phyloP scores from a whole-genome alignment of 2,888 invertebrate genomes.

The Eristalinus sepulchralis region DNA sequence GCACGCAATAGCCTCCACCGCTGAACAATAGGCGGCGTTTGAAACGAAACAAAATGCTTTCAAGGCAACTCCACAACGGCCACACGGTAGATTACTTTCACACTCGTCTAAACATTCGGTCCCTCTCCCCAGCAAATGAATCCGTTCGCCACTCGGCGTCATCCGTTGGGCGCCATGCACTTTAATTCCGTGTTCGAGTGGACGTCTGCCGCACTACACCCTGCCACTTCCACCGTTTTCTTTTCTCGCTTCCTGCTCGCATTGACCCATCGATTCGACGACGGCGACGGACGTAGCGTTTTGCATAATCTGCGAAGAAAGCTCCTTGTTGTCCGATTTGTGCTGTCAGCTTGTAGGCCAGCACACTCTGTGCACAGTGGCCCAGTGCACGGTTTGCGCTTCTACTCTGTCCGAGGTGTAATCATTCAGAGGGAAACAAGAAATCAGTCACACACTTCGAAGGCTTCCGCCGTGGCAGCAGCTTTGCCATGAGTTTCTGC shows the following conservation, averaged over 20 bases:
- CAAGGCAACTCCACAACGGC: constrained; percentile 59
- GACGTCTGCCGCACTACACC: constrained; percentile 15
- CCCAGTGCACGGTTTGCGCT: not conserved
- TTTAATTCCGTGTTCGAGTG: constrained; percentile 13
- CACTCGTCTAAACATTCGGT: constrained; percentile 66
- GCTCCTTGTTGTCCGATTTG: constrained; percentile 18
- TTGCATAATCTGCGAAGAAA: constrained; percentile 59
- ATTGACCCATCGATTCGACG: constrained; percentile 7
- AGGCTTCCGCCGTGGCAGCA: constrained; percentile 49
- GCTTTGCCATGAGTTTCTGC: constrained; percentile 49
- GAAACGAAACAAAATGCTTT: constrained; percentile 49
- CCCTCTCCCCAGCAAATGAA: constrained; percentile 13
- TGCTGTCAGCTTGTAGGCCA: constrained; percentile 21
- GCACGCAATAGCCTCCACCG: not conserved
- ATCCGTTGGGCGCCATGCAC: constrained; percentile 43
- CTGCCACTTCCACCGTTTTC: constrained; percentile 21
- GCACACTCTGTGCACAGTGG: not conserved
- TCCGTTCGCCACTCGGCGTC: constrained; percentile 17
- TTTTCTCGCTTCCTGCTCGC: constrained; percentile 25
- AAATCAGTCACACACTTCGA: constrained; percentile 57
- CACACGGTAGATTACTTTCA: constrained; percentile 66
- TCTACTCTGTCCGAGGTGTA: constrained; percentile 36
- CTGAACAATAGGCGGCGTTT: constrained; percentile 22
- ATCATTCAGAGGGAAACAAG: constrained; percentile 48
- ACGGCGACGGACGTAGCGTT: constrained; percentile 4